Evolutionary conservation across 2,797 vertebrate species (phyloP).

Genomic region (Esox lucius): DNA sequence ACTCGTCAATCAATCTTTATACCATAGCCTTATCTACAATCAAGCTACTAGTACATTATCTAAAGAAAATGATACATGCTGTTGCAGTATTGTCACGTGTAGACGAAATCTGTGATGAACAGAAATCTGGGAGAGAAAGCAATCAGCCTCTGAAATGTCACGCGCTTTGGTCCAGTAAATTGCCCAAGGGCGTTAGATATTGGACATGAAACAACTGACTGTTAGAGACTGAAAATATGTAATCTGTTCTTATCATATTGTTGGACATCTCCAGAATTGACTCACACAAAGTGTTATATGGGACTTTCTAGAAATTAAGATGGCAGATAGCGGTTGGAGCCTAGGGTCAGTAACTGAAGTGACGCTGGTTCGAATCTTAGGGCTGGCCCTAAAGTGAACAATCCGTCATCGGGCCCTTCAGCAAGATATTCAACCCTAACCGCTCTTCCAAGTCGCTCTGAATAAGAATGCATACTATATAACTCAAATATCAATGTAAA

Average conservation of each 20-base stretch:
- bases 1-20: conserved; percentile 25
- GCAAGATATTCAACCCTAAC: no score
- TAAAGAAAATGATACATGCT: neutral
- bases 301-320: neutral
- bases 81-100: conserved; percentile 7
- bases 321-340: no score
- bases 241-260: neutral
- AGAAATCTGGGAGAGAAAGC: conserved; percentile 6
- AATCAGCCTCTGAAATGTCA: conserved; percentile 16
- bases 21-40: conserved; percentile 13
- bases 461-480: no score
- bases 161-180: neutral
- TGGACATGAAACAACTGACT: conserved; percentile 7
- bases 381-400: no score
- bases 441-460: no score
- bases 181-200: conserved; percentile 6
- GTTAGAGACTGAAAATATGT: neutral
- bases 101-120: conserved; percentile 9
- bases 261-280: neutral
- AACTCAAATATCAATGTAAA: no score
- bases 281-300: neutral
- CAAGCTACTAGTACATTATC: conserved; percentile 14
- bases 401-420: no score
- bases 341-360: no score
- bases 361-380: no score